Evolutionary conservation across 2,888 invertebrate species (phyloP).

Genomic region (Agonopterix alstromeriana): DNA sequence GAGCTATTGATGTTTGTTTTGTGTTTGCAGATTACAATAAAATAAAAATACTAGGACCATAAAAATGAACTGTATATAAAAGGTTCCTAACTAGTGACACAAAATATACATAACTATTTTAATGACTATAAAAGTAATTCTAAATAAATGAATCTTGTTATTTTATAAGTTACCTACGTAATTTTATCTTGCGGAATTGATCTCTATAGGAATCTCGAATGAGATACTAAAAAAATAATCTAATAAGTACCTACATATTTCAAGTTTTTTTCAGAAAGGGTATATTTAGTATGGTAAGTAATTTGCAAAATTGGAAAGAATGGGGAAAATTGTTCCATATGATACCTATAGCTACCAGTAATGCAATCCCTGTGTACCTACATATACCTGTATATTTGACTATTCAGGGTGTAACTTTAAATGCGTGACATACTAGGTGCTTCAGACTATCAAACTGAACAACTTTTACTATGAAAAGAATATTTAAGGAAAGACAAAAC

Average conservation of each 20-base stretch:
- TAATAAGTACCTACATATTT: not conserved
- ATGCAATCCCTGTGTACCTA: not conserved
- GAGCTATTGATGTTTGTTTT: too few relatives aligned
- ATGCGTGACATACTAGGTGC: not conserved
- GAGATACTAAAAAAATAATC: constrained; percentile 1
- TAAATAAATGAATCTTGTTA: constrained; percentile 1
- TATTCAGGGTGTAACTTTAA: not conserved
- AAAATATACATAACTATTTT: not conserved
- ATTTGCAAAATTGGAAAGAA: too few relatives aligned
- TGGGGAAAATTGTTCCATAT: too few relatives aligned
- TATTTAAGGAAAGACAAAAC: too few relatives aligned
- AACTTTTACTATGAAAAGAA: too few relatives aligned
- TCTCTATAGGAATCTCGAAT: constrained; percentile 26
- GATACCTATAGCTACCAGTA: too few relatives aligned
- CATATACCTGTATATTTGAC: not conserved
- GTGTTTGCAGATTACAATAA: too few relatives aligned
- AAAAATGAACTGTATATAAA: not conserved
- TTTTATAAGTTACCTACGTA: constrained; percentile 9
- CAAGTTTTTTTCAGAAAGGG: not conserved
- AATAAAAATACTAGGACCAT: too few relatives aligned
- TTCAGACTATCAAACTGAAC: too few relatives aligned
- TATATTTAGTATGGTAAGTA: too few relatives aligned
- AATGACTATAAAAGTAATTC: not conserved
- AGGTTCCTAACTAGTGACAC: not conserved
- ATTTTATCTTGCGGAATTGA: constrained; percentile 25